Evolutionary conservation across 1,140 invertebrate genomes (phyloP), one percentile per base, ranked within the genome.

Genomic region (Matsumurasca onukii): DNA sequence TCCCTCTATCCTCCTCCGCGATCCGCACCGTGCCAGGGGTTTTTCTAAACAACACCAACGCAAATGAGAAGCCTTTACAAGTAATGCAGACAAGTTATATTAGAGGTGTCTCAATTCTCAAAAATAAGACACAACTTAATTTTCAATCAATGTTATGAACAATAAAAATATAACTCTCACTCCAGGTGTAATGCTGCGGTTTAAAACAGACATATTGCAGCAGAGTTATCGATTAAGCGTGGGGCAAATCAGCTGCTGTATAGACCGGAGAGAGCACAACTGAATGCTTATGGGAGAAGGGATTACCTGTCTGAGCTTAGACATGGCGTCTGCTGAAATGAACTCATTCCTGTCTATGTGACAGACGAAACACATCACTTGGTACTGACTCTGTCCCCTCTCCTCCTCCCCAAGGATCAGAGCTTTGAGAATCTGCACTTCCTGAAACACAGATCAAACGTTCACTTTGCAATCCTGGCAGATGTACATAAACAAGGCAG

Each of bases 341-440:
- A 97, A 97, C 73, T 96, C 92, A 75, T 93, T 89, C 80, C 94
- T 94, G 66, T 89, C 88, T 76, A 95, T 91, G 77, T 94, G 91
- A 71, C 90, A 91, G 0, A 97, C 87, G 79, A 97, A 98, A 79
- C 95, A 98, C 78, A 97, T 86, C 0, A 92, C 91, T 82, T 97
- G 94, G 78, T 92, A 92, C 73, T 93, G 91, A 75, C 88, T 91
- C 78, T 95, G 92, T 1, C 93, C 93, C 51, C 91, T 83, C 79
- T 97, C 95, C 78, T 97, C 94, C 78, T 97, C 95, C n/a, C 93
- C 94, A n/a, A 95, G 83, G n/a, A 97, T 89, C 57, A 95, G 78
- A 0, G 92, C 88, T 81, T 94, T 93, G 75, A 97, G 87, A 59
- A 96, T 91, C 85, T 97, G 93, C 27, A 96, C 91, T 80, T 97